Evolutionary conservation across 2,797 vertebrate genomes (phyloP).

Genomic region (Limnodromus scolopaceus): DNA sequence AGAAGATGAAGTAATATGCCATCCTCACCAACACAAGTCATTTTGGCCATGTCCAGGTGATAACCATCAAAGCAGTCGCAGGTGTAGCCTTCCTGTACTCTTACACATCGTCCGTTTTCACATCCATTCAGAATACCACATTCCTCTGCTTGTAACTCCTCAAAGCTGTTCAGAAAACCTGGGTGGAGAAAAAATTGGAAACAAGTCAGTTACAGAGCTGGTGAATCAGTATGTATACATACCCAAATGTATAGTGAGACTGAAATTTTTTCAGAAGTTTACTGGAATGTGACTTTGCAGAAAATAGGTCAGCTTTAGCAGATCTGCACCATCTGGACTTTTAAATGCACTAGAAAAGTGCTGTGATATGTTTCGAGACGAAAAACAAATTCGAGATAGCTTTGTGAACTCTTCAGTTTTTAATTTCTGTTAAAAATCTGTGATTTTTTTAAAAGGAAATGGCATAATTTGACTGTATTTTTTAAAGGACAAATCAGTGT

Average conservation of each 20-base stretch:
- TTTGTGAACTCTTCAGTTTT: neutral
- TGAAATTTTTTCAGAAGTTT: neutral
- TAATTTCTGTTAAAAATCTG: neutral
- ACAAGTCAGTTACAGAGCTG: neutral
- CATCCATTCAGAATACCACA: slow-evolving; percentile 97
- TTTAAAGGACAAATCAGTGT: neutral
- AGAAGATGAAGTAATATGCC: neutral
- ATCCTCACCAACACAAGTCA: slow-evolving; percentile 92
- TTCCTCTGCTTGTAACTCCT: slow-evolving; percentile 92
- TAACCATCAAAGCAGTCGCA: slow-evolving; percentile 98
- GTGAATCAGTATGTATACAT: neutral
- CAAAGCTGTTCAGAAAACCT: slow-evolving; percentile 88
- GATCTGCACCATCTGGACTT: slow-evolving; percentile 21
- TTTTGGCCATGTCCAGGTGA: slow-evolving; percentile 91
- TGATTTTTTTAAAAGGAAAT: neutral
- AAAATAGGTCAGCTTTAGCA: slow-evolving; percentile 48
- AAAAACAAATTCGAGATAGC: neutral
- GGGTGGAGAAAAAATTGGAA: neutral
- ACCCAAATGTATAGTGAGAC: neutral
- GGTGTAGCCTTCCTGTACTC: slow-evolving; percentile 95
- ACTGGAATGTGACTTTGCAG: slow-evolving; percentile 12
- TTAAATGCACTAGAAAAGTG: neutral
- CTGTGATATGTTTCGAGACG: neutral
- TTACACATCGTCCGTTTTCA: slow-evolving; percentile 94
- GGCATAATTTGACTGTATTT: neutral